These are phyloP conservation scores for Tonatia bakeri DNA, from an alignment of 2,113 vertebrate genomes.

Conservation along the genomic window DNA sequence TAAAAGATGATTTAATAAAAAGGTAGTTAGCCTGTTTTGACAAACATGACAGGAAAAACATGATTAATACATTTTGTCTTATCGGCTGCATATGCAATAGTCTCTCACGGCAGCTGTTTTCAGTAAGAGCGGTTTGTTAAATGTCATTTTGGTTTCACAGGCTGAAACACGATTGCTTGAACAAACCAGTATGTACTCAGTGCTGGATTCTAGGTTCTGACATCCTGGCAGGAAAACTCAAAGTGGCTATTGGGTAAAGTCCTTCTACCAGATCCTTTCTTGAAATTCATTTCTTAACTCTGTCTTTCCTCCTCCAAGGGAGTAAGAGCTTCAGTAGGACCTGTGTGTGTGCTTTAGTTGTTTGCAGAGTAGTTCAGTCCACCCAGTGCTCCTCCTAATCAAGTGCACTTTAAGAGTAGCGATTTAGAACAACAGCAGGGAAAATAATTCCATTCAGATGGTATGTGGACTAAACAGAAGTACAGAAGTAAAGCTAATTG, in stretches of 20 bases:
- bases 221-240: background rate
- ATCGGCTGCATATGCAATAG: background rate
- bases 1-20: background rate
- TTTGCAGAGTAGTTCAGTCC: background rate
- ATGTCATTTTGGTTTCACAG: background rate
- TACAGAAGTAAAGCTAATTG: constrained; percentile 2
- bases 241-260: background rate
- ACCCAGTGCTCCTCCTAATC: background rate
- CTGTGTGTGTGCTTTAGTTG: background rate
- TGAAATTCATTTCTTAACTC: background rate
- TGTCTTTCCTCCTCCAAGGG: background rate
- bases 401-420: background rate
- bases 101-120: background rate
- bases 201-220: background rate
- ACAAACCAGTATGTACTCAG: background rate
- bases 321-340: background rate
- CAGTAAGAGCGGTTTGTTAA: background rate
- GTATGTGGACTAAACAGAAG: background rate
- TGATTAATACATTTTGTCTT: background rate
- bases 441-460: background rate
- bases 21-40: background rate
- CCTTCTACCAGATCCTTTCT: background rate
- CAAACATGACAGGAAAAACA: background rate
- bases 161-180: background rate
- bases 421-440: background rate